Evolutionary conservation across 2,888 invertebrate species (phyloP).

Genomic region (Cataglyphis livida): DNA sequence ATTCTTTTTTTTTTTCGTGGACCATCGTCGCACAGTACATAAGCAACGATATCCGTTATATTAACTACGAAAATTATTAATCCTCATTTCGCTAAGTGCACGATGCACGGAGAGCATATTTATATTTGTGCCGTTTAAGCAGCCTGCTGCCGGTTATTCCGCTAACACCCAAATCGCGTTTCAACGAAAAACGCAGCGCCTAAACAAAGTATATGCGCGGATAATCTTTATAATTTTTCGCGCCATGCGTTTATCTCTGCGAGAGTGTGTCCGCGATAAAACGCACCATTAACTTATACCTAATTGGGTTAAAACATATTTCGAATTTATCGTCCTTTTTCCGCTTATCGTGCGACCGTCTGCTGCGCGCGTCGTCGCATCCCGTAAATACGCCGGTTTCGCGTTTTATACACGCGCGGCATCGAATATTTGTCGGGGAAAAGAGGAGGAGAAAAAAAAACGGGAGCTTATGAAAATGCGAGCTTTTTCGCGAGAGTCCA

Average conservation of each 20-base stretch:
- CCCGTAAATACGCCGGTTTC: slow-evolving; percentile 7
- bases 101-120: background rate
- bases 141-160: slow-evolving; percentile 20
- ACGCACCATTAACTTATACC: slow-evolving; percentile 33
- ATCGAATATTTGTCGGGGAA: background rate
- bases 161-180: slow-evolving; percentile 44
- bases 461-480: slow-evolving; percentile 34
- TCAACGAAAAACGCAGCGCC: slow-evolving; percentile 21
- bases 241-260: slow-evolving; percentile 2
- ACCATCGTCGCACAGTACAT: background rate
- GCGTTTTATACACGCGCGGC: background rate
- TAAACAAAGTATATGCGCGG: slow-evolving; percentile 3
- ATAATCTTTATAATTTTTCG: slow-evolving; percentile 40
- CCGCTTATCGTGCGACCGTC: slow-evolving; percentile 3
- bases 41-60: background rate
- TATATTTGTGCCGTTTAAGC: slow-evolving; percentile 22
- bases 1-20: background rate
- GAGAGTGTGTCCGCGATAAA: slow-evolving; percentile 24
- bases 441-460: background rate
- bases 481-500: background rate
- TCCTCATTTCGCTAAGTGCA: slow-evolving; percentile 46
- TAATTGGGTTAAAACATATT: slow-evolving; percentile 44
- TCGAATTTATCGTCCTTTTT: slow-evolving; percentile 29
- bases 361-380: background rate
- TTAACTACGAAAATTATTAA: slow-evolving; percentile 33